Evolutionary conservation across 2,113 vertebrate species (phyloP).

Genomic region (Oreochromis aureus): DNA sequence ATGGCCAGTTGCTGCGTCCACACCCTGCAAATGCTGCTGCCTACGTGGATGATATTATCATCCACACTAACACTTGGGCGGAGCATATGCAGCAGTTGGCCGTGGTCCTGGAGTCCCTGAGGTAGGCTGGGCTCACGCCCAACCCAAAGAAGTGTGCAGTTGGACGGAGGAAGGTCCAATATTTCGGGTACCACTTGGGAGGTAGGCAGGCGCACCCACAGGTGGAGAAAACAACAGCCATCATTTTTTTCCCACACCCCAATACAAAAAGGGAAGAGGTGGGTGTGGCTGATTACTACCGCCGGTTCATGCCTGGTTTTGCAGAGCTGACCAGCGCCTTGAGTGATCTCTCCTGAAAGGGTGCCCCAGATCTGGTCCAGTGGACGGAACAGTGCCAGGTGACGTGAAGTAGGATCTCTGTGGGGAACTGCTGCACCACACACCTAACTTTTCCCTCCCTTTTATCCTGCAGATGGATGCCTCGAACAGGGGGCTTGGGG

Average conservation of each 20-base stretch:
- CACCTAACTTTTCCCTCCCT: not conserved
- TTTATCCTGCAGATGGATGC: not conserved
- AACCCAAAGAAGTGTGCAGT: not conserved
- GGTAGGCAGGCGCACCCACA: not conserved
- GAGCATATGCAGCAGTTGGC: not conserved
- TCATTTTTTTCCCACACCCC: not conserved
- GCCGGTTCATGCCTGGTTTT: not conserved
- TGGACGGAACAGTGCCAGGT: not conserved
- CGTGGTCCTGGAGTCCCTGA: not conserved
- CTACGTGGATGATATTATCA: not conserved
- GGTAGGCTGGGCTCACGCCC: not conserved
- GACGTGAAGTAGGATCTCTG: not conserved
- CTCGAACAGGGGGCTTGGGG: accelerated
- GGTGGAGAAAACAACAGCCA: not conserved
- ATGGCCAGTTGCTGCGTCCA: not conserved
- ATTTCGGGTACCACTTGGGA: not conserved
- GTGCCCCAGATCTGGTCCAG: not conserved
- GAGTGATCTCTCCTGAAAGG: not conserved
- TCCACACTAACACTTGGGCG: not conserved
- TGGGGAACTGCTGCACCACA: not conserved
- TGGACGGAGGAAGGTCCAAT: not conserved
- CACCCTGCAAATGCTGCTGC: not conserved
- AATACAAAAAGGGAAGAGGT: not conserved
- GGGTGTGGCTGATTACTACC: not conserved
- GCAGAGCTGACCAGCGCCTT: not conserved